A percentile compares a stretch with the other conserved stretches of the same genome.
Evolutionary conservation across 2,888 invertebrate genomes (phyloP).

Genomic region (Macaria liturata): DNA sequence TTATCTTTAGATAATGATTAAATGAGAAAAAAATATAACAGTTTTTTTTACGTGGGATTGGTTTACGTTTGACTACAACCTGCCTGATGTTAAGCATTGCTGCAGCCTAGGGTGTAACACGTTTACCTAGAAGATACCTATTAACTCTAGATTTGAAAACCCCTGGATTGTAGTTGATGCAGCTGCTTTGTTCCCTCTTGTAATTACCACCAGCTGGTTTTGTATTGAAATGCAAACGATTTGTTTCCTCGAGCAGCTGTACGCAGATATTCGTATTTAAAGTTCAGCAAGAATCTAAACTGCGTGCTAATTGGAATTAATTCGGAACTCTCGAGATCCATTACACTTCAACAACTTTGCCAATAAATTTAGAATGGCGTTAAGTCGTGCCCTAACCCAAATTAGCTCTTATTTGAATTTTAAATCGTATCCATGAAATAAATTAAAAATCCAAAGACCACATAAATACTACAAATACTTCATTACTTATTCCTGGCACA

Average conservation of each 20-base stretch:
- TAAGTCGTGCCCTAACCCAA: slow-evolving; percentile 4
- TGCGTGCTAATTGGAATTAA: slow-evolving; percentile 23
- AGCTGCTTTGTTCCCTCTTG: too few species aligned
- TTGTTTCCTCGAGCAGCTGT: slow-evolving; percentile 15
- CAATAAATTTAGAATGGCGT: slow-evolving; percentile 15
- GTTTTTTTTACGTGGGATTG: too few species aligned
- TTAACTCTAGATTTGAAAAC: too few species aligned
- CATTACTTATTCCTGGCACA: slow-evolving; percentile 15
- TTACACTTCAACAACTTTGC: slow-evolving; percentile 20
- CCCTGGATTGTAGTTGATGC: too few species aligned
- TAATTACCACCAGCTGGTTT: too few species aligned
- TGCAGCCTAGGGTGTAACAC: too few species aligned
- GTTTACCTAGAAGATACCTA: too few species aligned
- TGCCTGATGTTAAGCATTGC: too few species aligned
- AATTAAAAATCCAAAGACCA: neutral
- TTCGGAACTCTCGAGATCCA: slow-evolving; percentile 20
- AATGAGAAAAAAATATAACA: too few species aligned
- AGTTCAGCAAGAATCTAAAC: slow-evolving; percentile 20
- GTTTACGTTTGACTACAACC: too few species aligned
- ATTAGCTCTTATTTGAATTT: slow-evolving; percentile 8
- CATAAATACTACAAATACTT: neutral
- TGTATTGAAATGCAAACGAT: slow-evolving; percentile 11
- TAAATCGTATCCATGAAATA: neutral
- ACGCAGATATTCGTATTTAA: slow-evolving; percentile 8
- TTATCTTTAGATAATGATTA: too few species aligned